Base-by-base conservation (phyloP, 2,113 vertebrate genomes). In the Pleuronectes platessa region DNA sequence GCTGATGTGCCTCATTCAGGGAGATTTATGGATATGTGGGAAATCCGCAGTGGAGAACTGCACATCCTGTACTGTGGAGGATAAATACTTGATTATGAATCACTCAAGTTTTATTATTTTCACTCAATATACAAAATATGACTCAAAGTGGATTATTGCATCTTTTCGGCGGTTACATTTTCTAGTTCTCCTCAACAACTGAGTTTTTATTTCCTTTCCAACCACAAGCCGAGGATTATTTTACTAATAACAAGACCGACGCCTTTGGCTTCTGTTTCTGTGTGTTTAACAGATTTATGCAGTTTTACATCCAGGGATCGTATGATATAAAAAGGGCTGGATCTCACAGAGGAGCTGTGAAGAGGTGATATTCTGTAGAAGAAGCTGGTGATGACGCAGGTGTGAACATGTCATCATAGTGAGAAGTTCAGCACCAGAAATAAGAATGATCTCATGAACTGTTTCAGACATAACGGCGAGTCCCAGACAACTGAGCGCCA, bases 381-480 rank as follows among this genome's bases (percentile, higher is more conserved):
- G 42, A 3, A 21, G 2, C 20, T 8, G 11, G n/a, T 23, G 55
- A 59, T 91, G 89, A 91, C 82, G 78, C 66, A 86, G 18, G 2
- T 53, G 79, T 53, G 68, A 35, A 76, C 31, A 69, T 78, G 62
- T 84, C 76, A 79, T 82, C 61, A 75, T 40, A 79, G 23, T 73
- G 74, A 79, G 82, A 87, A 68, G 35, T 67, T 68, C 31, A 15
- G 55, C 45, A 4, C 23, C 77, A 79, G 45, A 86, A 89, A 91
- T 85, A 67, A 81, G 31, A 53, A 83, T 84, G 80, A 90, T 13
- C 65, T 85, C 71, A 82, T 66, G 12, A 53, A 45, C 24, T 24
- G 24, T 24, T 24, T 24, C 18, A 31, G 31, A 20, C 40, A 17
- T 35, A 51, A 73, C 2, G 15, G 61, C 15, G 62, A 70, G 14